Conservation (phyloP, 1,140 invertebrate genomes). For the Grapholita molesta region DNA sequence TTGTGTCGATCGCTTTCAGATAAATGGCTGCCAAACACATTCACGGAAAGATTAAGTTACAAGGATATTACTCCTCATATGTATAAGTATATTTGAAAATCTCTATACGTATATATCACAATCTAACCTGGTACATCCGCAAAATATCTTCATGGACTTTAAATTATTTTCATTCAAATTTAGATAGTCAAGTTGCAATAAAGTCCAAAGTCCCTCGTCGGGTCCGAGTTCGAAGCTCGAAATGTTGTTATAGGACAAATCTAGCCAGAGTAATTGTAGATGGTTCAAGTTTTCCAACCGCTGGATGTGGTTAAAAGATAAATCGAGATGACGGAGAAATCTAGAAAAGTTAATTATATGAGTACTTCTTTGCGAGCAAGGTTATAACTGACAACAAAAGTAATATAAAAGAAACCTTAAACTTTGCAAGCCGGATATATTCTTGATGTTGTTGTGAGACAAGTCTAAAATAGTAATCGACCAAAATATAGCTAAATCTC, state of each 20-base stretch:
- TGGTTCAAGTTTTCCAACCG: constrained; percentile 64
- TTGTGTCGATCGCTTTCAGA: too few relatives aligned
- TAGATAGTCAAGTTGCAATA: constrained; percentile 61
- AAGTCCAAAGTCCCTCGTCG: constrained; percentile 53
- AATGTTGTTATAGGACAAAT: constrained; percentile 69
- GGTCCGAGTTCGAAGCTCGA: constrained; percentile 53
- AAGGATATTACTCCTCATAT: too few relatives aligned
- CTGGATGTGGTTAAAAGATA: constrained; percentile 69
- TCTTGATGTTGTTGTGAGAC: constrained; percentile 66
- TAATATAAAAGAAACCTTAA: constrained; percentile 39
- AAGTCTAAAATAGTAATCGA: constrained; percentile 64
- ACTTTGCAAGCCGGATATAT: constrained; percentile 52
- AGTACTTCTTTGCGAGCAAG: not conserved
- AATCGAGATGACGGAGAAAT: constrained; percentile 61
- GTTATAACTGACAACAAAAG: not conserved
- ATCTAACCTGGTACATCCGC: constrained; percentile 55
- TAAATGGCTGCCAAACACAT: too few relatives aligned
- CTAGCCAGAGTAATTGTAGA: constrained; percentile 56
- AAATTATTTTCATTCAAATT: constrained; percentile 70
- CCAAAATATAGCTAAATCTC: constrained; percentile 61
- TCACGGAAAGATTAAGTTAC: too few relatives aligned
- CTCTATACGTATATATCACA: too few relatives aligned
- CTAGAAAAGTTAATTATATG: constrained; percentile 32
- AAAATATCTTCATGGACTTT: constrained; percentile 62
- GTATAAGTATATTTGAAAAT: too few relatives aligned